Evolutionary conservation across 2,113 vertebrate genomes (phyloP).

Genomic region (Macroglossus sobrinus): DNA sequence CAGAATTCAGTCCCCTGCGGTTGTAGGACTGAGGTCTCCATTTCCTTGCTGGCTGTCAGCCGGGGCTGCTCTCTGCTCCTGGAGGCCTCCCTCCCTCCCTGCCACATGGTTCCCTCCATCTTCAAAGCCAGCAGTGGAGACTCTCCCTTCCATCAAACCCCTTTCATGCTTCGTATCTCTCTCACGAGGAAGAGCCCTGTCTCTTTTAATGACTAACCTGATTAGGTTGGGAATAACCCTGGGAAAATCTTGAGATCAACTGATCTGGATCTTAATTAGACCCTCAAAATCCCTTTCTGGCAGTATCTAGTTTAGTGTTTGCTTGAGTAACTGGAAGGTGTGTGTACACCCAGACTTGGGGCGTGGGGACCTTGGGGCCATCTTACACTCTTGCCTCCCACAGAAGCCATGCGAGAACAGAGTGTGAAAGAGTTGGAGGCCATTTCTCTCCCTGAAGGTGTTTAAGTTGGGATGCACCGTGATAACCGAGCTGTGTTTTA

Average conservation of each 20-base stretch:
- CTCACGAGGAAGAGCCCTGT: background rate
- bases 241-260: background rate
- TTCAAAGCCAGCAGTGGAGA: background rate
- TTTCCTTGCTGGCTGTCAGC: background rate
- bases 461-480: background rate
- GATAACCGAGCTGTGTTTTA: background rate
- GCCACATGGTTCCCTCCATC: background rate
- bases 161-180: background rate
- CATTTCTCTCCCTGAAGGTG: background rate
- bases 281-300: background rate
- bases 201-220: background rate
- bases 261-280: background rate
- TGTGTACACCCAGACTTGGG: fast-evolving
- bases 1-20: background rate
- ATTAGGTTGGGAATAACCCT: background rate
- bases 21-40: background rate
- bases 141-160: background rate
- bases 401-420: background rate
- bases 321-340: background rate
- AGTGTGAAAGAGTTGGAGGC: background rate
- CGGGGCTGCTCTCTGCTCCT: background rate
- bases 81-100: background rate
- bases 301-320: background rate
- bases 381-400: background rate
- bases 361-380: background rate